Evolutionary conservation across 1,140 invertebrate species (phyloP).

Genomic region (Microvelia longipes): DNA sequence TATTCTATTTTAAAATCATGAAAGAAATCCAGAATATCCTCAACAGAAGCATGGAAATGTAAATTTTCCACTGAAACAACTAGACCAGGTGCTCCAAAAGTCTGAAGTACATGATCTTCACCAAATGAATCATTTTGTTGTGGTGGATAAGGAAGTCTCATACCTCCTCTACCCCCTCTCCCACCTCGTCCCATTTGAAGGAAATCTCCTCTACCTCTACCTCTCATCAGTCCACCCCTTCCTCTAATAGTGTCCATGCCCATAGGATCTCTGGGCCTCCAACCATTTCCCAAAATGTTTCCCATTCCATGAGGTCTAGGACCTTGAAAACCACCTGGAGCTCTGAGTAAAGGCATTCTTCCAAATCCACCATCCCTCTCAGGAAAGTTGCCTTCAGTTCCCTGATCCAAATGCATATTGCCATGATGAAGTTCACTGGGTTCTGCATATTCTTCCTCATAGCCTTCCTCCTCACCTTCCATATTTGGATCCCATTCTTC

Average conservation of each 20-base stretch:
- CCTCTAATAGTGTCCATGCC: neutral
- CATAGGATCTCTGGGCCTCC: neutral
- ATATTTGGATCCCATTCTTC: too few species aligned
- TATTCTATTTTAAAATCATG: constrained; percentile 52
- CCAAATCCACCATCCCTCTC: too few species aligned
- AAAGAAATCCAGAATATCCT: constrained; percentile 79
- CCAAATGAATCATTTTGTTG: constrained; percentile 7
- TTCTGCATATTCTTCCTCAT: too few species aligned
- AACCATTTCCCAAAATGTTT: neutral
- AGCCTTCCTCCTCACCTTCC: too few species aligned
- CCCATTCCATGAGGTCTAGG: neutral
- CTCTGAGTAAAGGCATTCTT: too few species aligned
- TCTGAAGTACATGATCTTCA: constrained; percentile 31
- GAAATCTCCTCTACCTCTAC: neutral
- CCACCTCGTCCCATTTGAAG: neutral
- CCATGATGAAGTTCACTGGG: too few species aligned
- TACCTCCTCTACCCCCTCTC: constrained; percentile 7
- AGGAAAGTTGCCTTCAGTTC: too few species aligned
- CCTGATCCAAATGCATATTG: too few species aligned
- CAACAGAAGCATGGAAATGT: constrained; percentile 64
- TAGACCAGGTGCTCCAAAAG: constrained; percentile 62
- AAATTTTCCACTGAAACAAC: constrained; percentile 71
- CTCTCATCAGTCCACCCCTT: neutral
- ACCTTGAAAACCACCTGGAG: too few species aligned
- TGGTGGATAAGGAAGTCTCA: constrained; percentile 20